Evolutionary conservation across 2,113 vertebrate species (phyloP), one percentile per base, ranked within the genome.

Genomic region (Charina bottae): DNA sequence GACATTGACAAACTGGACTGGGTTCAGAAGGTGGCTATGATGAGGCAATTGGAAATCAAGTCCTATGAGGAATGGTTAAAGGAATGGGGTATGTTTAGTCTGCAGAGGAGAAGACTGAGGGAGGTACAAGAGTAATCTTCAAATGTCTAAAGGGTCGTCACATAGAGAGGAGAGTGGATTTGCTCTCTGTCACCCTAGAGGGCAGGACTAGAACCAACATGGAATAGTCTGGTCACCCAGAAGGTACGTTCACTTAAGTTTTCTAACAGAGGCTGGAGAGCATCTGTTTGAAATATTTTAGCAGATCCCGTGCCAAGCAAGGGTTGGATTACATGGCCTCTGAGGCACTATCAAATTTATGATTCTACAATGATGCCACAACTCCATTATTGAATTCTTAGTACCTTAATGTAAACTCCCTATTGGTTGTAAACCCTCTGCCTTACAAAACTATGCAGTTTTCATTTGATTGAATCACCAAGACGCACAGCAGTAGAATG

Each of bases 401-500:
- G 0, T 42, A 37, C 68, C 72, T 78, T 78, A 17, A 21, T 78
- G 33, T 78, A 21, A 72, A 72, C 33, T 78, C 13, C 21, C 21
- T 78, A 54, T 58, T 60, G 49, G 6, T 86, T 19, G 15, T 4
- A 23, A 60, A 53, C 19, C 13, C 2, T 2, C 49, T 60, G 3
- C 3, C 26, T 53, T 72, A 56, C 24, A 72, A 46, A 91, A 83
- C 5, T 12, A 89, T 42, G 21, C n/a, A 64, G 26, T 84, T 54
- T 78, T 72, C 28, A 88, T 55, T 92, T 60, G 23, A 58, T 54
- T n/a, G 4, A 84, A 15, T 37, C 53, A 91, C 46, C 84, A 91
- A 93, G 37, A 96, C 98, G 94, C 97, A 99, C 99, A 19, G 99
- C 97, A 46, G 99, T 99, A 60, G 99, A 99, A 95, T 99, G 99